Conservation (phyloP, 2,113 vertebrate species). For the Bettongia penicillata region DNA sequence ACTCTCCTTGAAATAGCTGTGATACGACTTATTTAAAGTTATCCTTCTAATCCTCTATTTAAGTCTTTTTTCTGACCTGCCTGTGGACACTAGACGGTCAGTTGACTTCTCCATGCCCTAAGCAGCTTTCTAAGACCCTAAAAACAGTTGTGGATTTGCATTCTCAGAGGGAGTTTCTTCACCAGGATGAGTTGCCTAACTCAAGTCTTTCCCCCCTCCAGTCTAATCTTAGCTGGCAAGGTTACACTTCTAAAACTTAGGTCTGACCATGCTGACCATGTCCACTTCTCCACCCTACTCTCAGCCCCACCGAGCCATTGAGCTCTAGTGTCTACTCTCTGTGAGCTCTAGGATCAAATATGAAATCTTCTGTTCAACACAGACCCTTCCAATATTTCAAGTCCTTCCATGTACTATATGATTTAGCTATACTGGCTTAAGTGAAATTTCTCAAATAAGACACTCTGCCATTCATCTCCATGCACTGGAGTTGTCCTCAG, state of each 20-base stretch:
- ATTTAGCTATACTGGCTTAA: background rate
- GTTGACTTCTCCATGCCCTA: background rate
- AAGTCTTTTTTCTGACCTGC: background rate
- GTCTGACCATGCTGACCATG: background rate
- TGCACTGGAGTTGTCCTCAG: background rate
- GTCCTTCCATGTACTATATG: background rate
- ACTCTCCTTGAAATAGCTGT: background rate
- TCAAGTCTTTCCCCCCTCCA: background rate
- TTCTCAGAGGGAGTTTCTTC: background rate
- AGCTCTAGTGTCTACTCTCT: background rate
- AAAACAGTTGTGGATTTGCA: background rate
- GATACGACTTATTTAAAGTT: background rate
- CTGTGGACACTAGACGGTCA: background rate
- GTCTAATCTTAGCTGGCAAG: background rate
- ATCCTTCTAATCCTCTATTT: background rate
- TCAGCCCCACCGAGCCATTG: background rate
- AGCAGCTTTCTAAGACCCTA: background rate
- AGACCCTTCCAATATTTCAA: background rate
- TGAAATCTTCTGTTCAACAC: background rate
- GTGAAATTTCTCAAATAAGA: background rate
- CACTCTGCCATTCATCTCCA: background rate
- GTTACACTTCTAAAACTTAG: background rate
- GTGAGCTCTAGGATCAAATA: background rate
- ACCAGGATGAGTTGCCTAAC: background rate
- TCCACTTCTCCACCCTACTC: background rate